Evolutionary conservation across 2,888 invertebrate species (phyloP).

Genomic region (Aleiodes leptofemur): DNA sequence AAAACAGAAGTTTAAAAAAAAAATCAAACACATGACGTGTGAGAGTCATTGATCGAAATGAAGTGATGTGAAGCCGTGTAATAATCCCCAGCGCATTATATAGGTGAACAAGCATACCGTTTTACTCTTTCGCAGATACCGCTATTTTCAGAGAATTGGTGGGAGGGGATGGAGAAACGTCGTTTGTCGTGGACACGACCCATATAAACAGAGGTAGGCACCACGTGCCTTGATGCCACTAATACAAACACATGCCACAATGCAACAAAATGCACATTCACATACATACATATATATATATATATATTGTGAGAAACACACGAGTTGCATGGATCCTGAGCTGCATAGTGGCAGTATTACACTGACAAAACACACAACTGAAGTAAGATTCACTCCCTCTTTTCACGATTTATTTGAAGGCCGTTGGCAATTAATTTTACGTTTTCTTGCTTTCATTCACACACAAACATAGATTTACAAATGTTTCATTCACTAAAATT

Average conservation of each 20-base stretch:
- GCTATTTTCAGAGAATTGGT: slow-evolving; percentile 42
- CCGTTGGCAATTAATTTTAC: slow-evolving; percentile 58
- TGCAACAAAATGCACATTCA: slow-evolving; percentile 22
- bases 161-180: slow-evolving; percentile 45
- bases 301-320: slow-evolving; percentile 16
- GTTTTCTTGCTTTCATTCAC: slow-evolving; percentile 56
- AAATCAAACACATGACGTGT: too few relatives aligned
- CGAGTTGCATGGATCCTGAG: slow-evolving; percentile 34
- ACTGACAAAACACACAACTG: slow-evolving; percentile 34
- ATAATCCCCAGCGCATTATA: slow-evolving; percentile 17
- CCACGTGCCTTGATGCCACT: slow-evolving; percentile 46
- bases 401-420: slow-evolving; percentile 10
- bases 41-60: slow-evolving; percentile 8
- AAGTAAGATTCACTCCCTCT: slow-evolving; percentile 15
- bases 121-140: slow-evolving; percentile 44
- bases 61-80: slow-evolving; percentile 3
- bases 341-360: slow-evolving; percentile 34
- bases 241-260: slow-evolving; percentile 15
- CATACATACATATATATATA: slow-evolving; percentile 2
- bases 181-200: slow-evolving; percentile 48
- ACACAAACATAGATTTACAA: slow-evolving; percentile 28
- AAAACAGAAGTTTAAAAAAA: too few relatives aligned
- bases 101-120: slow-evolving; percentile 45
- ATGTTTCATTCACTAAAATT: slow-evolving; percentile 55
- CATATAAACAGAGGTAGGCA: slow-evolving; percentile 43